Conservation (phyloP, 2,888 invertebrate genomes). For the Mystacides longicornis region DNA sequence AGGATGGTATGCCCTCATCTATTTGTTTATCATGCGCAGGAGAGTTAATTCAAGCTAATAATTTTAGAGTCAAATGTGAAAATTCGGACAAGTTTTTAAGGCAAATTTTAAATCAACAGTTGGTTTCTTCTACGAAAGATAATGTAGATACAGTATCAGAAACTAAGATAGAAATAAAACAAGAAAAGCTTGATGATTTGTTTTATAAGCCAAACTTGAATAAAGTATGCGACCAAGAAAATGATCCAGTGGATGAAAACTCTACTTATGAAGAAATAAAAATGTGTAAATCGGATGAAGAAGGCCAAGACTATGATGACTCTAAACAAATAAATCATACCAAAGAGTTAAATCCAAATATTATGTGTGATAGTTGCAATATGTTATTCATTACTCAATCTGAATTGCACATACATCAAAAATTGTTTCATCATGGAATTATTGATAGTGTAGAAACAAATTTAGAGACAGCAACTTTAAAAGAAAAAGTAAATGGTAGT, state of each 20-base stretch:
- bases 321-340: background rate
- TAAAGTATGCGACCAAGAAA: background rate
- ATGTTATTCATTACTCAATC: background rate
- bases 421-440: background rate
- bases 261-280: too few species aligned
- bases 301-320: background rate
- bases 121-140: background rate
- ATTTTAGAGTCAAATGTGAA: constrained; percentile 4
- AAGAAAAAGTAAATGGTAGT: background rate
- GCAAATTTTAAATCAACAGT: background rate
- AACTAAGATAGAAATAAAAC: background rate
- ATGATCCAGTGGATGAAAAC: too few species aligned
- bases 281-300: background rate
- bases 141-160: background rate
- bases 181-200: background rate
- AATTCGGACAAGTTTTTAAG: background rate
- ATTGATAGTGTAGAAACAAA: background rate
- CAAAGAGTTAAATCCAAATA: background rate
- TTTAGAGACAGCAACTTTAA: background rate
- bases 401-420: background rate
- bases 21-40: background rate
- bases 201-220: background rate
- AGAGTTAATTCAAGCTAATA: background rate
- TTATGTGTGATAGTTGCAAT: background rate
- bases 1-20: background rate